Conservation (phyloP, 2,797 vertebrate species). For the Coregonus suidteri region DNA sequence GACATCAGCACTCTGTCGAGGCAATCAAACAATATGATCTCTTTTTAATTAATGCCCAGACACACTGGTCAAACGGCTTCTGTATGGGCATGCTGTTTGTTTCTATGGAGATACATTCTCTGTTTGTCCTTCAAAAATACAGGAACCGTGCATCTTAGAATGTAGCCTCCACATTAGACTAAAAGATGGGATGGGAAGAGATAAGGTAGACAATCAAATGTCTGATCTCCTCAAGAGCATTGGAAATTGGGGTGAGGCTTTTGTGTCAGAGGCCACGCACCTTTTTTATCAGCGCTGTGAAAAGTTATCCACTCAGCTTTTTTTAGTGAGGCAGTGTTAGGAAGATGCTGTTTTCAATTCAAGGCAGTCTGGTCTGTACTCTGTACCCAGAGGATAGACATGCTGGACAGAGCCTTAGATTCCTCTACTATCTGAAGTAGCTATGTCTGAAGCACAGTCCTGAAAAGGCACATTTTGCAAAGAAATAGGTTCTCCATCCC, state of each 20-base stretch:
- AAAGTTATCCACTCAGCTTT: conserved; percentile 73
- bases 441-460: conserved; percentile 48
- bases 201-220: conserved; percentile 77
- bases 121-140: conserved; percentile 69
- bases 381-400: conserved; percentile 34
- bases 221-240: conserved; percentile 75
- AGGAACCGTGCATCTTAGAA: conserved; percentile 65
- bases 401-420: not conserved
- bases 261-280: conserved; percentile 71
- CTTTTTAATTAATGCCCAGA: conserved; percentile 9
- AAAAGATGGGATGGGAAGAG: conserved; percentile 72
- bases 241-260: conserved; percentile 78
- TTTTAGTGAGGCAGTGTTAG: conserved; percentile 61
- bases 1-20: conserved; percentile 35
- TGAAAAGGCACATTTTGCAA: conserved; percentile 56
- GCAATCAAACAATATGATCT: conserved; percentile 50
- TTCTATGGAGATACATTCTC: conserved; percentile 48
- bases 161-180: conserved; percentile 70
- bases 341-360: conserved; percentile 72
- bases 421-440: conserved; percentile 37
- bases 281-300: conserved; percentile 70
- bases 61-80: conserved; percentile 16
- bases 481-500: conserved; percentile 43
- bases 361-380: conserved; percentile 46
- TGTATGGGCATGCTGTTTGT: conserved; percentile 55